Evolutionary conservation across 2,113 vertebrate species (phyloP), one percentile per base, ranked within the genome.

Genomic region (Nothoprocta perdicaria): DNA sequence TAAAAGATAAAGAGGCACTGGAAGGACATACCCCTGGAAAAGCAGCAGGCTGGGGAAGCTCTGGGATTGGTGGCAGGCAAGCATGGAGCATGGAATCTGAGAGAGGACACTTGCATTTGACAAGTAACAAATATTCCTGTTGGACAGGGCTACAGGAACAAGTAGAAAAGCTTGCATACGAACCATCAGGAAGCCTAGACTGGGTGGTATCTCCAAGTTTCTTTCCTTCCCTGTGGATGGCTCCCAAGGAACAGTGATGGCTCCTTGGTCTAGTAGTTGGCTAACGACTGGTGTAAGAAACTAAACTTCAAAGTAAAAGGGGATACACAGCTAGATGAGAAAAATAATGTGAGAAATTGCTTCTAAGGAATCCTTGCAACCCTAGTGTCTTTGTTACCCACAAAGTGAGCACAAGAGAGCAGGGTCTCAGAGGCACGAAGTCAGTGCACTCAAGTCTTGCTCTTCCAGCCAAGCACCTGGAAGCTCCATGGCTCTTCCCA

Each of bases 1-100:
- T 46, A 19, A 46, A 46, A 46, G 46, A 46, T 6, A 48, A 60
- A 62, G 19, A 10, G 10, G 12, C 23, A 66, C 17, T n/a, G 45
- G 52, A 84, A 67, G 26, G 8, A 48, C 10, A 11, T 53, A 9
- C 29, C 40, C 38, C 4, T 1, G 27, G 22, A 17, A 86, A 63
- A 69, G 62, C 33, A 63, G 38, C 23, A 63, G n/a, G 9, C n/a
- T 48, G 33, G 13, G 22, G 33, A 74, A 65, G 57, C 22, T 74
- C 43, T 41, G 1, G 6, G 4, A 27, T 18, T 50, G 60, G 33
- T 43, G 12, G 23, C 12, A 19, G 15, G 41, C 26, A 23, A 0
- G 0, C 4, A 21, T 6, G 13, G 19, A 83, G 31, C 18, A 69
- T 26, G 68, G 35, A 63, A 69, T 71, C 22, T 72, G 40, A 55